phyloP scores from a whole-genome alignment of 2,113 vertebrate species.

The Ariopsis seemanni region DNA sequence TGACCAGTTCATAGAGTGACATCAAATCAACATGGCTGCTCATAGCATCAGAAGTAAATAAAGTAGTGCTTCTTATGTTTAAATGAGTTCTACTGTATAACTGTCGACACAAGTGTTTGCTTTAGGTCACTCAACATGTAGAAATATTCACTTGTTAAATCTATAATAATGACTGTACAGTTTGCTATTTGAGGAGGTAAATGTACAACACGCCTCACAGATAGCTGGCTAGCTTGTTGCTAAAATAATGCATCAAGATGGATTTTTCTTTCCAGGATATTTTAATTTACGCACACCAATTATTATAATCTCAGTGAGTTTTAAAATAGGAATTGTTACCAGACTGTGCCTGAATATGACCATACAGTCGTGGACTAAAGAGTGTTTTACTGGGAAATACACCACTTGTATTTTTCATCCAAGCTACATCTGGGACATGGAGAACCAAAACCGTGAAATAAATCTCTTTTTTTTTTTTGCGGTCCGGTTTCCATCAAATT shows the following conservation, averaged over 20 bases:
- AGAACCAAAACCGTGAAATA: too few species aligned
- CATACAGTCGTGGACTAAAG: background rate
- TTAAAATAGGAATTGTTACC: background rate
- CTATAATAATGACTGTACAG: background rate
- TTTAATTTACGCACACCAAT: too few species aligned
- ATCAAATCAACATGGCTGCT: background rate
- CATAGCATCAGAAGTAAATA: background rate
- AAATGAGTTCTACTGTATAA: background rate
- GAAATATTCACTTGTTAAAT: background rate
- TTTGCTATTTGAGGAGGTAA: background rate
- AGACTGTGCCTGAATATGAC: background rate
- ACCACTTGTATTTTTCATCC: too few species aligned
- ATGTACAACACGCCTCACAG: background rate
- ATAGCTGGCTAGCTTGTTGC: background rate
- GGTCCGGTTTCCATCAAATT: too few species aligned
- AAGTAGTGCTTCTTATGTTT: background rate
- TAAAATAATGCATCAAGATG: background rate
- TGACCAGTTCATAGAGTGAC: background rate
- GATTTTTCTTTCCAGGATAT: background rate
- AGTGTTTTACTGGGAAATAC: too few species aligned
- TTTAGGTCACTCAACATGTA: background rate
- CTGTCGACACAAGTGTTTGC: too few species aligned
- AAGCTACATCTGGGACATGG: too few species aligned
- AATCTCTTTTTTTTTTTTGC: too few species aligned
- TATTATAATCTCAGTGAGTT: background rate